A percentile compares a stretch with the other conserved stretches of the same genome.
Evolutionary conservation across 2,888 invertebrate genomes (phyloP).

Genomic region (Prosopocoilus inquinatus): DNA sequence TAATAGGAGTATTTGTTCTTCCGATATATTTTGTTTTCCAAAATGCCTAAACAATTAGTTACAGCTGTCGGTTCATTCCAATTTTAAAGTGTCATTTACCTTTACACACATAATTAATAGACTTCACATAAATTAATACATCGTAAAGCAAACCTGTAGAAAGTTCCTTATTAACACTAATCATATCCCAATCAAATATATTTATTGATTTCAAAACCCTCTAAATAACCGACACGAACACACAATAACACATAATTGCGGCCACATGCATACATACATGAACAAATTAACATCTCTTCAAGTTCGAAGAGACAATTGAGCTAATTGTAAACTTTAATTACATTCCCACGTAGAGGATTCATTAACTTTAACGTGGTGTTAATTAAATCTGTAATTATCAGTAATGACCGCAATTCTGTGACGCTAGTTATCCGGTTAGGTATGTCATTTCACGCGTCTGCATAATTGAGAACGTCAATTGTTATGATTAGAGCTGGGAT

Average conservation of each 20-base stretch:
- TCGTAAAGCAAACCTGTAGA: too few relatives aligned
- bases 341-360: slow-evolving; percentile 9
- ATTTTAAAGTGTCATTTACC: too few relatives aligned
- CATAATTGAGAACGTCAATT: slow-evolving; percentile 5
- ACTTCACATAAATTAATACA: too few relatives aligned
- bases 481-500: too few relatives aligned
- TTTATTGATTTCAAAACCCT: too few relatives aligned
- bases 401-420: slow-evolving; percentile 18
- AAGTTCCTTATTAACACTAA: too few relatives aligned
- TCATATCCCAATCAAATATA: too few relatives aligned
- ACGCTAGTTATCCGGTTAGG: slow-evolving; percentile 14
- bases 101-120: too few relatives aligned
- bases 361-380: slow-evolving; percentile 15
- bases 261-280: neutral
- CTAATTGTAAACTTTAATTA: slow-evolving; percentile 15
- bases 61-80: too few relatives aligned
- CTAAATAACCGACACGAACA: neutral
- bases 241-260: slow-evolving; percentile 2
- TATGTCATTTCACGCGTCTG: slow-evolving; percentile 3
- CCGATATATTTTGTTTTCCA: too few relatives aligned
- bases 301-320: slow-evolving; percentile 13
- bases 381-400: slow-evolving; percentile 19
- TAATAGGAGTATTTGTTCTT: too few relatives aligned
- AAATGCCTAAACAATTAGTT: too few relatives aligned
- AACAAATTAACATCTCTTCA: slow-evolving; percentile 8